These are phyloP conservation scores for Hippasteria phrygiana DNA, from an alignment of 53 echinoderm and acorn worm genomes.

Conservation along the genomic window DNA sequence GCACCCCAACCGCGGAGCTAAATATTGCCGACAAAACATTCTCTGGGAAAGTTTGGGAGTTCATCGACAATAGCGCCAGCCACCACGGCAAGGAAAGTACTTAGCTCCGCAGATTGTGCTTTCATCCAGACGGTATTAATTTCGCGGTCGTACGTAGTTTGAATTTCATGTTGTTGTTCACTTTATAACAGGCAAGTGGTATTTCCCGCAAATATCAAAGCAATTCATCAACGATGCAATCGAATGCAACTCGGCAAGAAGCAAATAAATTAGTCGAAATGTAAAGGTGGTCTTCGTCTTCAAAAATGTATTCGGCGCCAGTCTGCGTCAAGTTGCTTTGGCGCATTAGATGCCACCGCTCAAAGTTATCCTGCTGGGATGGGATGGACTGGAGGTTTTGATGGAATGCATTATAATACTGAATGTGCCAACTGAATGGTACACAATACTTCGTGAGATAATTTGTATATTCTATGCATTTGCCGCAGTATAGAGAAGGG, in stretches of 20 bases:
- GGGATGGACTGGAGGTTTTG: too few relatives aligned
- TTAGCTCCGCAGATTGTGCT: conserved; percentile 39
- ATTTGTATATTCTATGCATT: too few relatives aligned
- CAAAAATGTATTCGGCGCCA: background rate
- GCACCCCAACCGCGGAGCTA: background rate
- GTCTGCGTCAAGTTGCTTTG: background rate
- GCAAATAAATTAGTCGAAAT: conserved; percentile 1
- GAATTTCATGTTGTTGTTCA: conserved; percentile 39
- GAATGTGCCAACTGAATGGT: too few relatives aligned
- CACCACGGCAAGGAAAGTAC: conserved; percentile 17
- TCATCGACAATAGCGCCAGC: background rate
- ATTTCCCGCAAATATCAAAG: conserved; percentile 19
- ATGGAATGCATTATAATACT: too few relatives aligned
- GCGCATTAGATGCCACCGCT: background rate
- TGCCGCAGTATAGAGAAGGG: too few relatives aligned
- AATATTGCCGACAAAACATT: background rate
- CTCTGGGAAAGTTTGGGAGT: background rate
- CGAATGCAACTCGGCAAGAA: background rate
- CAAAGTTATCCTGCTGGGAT: too few relatives aligned
- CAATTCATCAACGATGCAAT: conserved; percentile 8
- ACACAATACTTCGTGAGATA: too few relatives aligned
- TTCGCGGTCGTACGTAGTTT: conserved; percentile 15
- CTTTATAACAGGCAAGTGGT: background rate
- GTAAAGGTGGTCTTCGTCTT: background rate
- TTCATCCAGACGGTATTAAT: conserved; percentile 38